Conservation (phyloP, 2,113 vertebrate species). For the Potamarius usumacintae region DNA sequence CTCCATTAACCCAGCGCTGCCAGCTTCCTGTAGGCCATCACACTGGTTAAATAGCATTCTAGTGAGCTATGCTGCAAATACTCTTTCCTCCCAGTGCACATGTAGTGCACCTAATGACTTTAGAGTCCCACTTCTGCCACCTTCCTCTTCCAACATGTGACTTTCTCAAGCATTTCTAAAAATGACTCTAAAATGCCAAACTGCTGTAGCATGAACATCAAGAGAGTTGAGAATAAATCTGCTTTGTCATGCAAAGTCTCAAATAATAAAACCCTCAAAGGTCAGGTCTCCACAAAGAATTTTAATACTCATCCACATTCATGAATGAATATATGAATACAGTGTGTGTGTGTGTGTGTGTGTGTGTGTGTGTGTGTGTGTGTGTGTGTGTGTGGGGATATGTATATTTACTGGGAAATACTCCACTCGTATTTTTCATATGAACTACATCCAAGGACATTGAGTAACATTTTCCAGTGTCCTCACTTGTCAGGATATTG, state of each 20-base stretch:
- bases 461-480: no score
- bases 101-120: slow-evolving; percentile 56
- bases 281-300: slow-evolving; percentile 62
- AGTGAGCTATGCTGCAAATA: slow-evolving; percentile 16
- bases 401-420: no score
- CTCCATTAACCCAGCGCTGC: slow-evolving; percentile 33
- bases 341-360: no score
- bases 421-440: no score
- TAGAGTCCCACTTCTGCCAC: slow-evolving; percentile 48
- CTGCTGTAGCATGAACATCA: slow-evolving; percentile 63
- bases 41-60: slow-evolving; percentile 31
- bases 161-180: slow-evolving; percentile 61
- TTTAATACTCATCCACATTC: slow-evolving; percentile 74
- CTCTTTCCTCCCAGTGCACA: slow-evolving; percentile 40
- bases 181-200: slow-evolving; percentile 47
- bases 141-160: slow-evolving; percentile 44
- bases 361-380: no score
- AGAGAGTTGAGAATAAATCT: slow-evolving; percentile 66
- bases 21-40: slow-evolving; percentile 22
- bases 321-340: slow-evolving; percentile 51
- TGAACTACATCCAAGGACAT: no score
- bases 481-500: no score
- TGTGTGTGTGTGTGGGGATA: no score
- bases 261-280: slow-evolving; percentile 66
- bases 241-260: slow-evolving; percentile 63